Evolutionary conservation across 2,113 vertebrate genomes (phyloP), one percentile per base, ranked within the genome.

Genomic region (Bombycilla garrulus): DNA sequence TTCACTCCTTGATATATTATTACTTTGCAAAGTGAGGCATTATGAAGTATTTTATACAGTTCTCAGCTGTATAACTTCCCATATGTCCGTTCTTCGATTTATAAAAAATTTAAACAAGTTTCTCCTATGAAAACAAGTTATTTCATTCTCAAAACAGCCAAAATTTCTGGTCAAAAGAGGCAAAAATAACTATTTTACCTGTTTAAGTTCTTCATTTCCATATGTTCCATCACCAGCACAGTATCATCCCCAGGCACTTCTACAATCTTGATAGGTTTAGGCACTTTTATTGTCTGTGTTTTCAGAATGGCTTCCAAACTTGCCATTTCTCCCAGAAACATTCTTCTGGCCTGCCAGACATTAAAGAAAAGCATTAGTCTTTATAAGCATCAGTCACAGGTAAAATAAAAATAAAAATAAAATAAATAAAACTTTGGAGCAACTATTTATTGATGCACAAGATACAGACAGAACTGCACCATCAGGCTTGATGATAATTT

Each of bases 241-340:
- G 98, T 97, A 60, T 96, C 97, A 10, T 98, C 97, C 6, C 85
- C 97, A 9, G 98, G 97, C 42, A 98, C 88, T 4, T 99, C 98
- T 4, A 99, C 97, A 57, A 99, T 97, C 94, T 98, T 99, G 29
- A 99, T 82, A 51, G 99, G 98, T 76, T 97, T 98, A 45, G 99
- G 99, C 19, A 98, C 99, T 94, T 94, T 98, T 44, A 99, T 94
- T 0, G 98, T 98, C 85, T 96, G 93, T 0, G 98, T 99, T 82
- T 97, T 96, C 70, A 98, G 85, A 86, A 99, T 98, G 62, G 99
- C 98, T 53, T 98, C 97, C 94, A 99, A 92, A 94, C 99, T 99
- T 38, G 98, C 98, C 98, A 98, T 97, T 97, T 99, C 99, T 14
- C 99, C 99, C 94, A 98, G 98, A 97, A 99, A 99, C 99, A 99